These are phyloP conservation scores for Glareola pratincola DNA, from an alignment of 2,113 vertebrate species.

Conservation along the genomic window DNA sequence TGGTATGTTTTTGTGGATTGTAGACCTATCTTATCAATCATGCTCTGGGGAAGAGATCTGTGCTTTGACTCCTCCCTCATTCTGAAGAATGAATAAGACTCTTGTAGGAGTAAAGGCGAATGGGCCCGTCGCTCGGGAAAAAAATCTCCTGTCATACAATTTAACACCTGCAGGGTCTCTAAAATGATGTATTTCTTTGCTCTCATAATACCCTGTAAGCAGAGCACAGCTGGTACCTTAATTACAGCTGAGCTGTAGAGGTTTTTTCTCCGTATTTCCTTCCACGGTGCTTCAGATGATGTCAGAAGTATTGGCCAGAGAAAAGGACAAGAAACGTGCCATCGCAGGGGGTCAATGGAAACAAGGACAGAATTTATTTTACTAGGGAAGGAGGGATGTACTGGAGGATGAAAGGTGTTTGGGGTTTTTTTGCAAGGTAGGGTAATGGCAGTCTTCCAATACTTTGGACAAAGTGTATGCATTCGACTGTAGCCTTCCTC, in stretches of 20 bases:
- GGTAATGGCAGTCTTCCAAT: background rate
- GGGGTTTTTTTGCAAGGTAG: background rate
- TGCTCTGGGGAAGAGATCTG: background rate
- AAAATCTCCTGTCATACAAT: background rate
- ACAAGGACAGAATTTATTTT: background rate
- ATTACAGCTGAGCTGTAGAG: background rate
- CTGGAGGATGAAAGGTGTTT: background rate
- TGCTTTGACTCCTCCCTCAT: background rate
- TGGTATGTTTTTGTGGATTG: background rate
- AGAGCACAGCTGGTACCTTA: background rate
- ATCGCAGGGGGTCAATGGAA: background rate
- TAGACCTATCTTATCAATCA: background rate
- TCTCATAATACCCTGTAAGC: background rate
- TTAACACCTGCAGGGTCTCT: background rate
- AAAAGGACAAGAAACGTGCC: background rate
- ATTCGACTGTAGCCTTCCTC: background rate
- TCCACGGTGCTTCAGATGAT: background rate
- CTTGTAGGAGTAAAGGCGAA: background rate
- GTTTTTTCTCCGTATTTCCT: background rate
- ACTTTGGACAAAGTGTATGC: background rate
- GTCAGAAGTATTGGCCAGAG: background rate
- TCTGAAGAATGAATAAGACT: background rate
- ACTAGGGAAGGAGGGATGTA: background rate
- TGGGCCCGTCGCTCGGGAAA: accelerated
- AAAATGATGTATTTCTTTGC: background rate